phyloP scores from a whole-genome alignment of 1,140 invertebrate genomes.

The Aphaenogaster ashmeadi region DNA sequence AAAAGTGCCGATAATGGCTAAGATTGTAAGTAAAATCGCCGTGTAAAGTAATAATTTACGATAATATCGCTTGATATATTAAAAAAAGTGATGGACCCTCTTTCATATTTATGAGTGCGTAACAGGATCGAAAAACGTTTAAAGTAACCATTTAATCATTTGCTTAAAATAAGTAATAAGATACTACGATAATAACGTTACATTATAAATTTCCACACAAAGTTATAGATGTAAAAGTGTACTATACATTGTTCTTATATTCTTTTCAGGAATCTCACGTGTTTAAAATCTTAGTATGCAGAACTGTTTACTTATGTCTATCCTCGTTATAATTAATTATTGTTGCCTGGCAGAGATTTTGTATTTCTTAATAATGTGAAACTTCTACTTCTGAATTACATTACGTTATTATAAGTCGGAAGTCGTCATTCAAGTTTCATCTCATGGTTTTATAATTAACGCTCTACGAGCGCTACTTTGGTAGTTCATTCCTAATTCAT shows the following conservation, averaged over 20 bases:
- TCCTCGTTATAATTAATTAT: constrained; percentile 70
- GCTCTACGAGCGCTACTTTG: constrained; percentile 40
- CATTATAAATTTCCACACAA: not conserved
- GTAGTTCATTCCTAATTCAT: constrained; percentile 50
- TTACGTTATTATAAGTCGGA: constrained; percentile 25
- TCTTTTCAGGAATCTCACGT: not conserved
- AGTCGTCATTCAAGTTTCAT: constrained; percentile 29
- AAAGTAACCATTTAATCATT: not conserved
- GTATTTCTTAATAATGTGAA: constrained; percentile 22
- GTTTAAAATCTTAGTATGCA: not conserved
- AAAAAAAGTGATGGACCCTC: not conserved
- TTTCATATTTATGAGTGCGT: not conserved
- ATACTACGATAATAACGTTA: not conserved
- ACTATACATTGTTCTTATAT: not conserved
- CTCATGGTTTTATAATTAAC: constrained; percentile 47
- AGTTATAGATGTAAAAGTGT: not conserved
- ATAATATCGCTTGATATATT: constrained; percentile 8
- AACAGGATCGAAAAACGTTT: not conserved
- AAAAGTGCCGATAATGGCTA: constrained; percentile 35
- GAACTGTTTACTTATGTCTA: constrained; percentile 58
- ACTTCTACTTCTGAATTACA: not conserved
- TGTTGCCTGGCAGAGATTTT: constrained; percentile 30
- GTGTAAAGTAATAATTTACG: constrained; percentile 41
- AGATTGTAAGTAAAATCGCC: constrained; percentile 18
- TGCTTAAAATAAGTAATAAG: constrained; percentile 1